These are phyloP conservation scores for Trichonephila inaurata DNA, from an alignment of 1,140 invertebrate genomes.

Conservation along the genomic window DNA sequence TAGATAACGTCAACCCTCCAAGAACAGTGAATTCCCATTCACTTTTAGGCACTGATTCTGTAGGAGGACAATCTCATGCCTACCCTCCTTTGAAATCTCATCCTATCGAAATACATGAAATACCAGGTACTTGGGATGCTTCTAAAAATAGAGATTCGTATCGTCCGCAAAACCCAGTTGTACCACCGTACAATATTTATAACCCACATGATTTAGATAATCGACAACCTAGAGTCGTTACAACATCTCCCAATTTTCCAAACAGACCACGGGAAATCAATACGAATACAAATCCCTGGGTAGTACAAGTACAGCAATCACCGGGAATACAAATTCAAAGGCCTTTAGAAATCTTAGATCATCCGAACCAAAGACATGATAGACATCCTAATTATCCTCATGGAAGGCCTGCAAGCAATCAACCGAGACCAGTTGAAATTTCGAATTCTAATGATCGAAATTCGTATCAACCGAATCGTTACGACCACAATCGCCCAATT, in stretches of 20 bases:
- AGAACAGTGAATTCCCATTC: constrained; percentile 45
- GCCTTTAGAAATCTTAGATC: constrained; percentile 66
- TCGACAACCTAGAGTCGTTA: constrained; percentile 46
- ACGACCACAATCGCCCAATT: constrained; percentile 49
- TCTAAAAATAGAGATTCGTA: background rate
- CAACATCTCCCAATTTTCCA: constrained; percentile 49
- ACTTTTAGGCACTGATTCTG: background rate
- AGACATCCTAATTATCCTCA: constrained; percentile 50
- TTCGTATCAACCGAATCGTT: constrained; percentile 31
- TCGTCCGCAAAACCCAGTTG: background rate
- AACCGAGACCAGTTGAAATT: constrained; percentile 66
- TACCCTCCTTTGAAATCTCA: constrained; percentile 55
- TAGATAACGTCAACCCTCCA: constrained; percentile 7
- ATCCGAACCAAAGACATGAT: constrained; percentile 53
- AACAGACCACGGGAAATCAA: constrained; percentile 57
- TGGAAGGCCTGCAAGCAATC: constrained; percentile 6
- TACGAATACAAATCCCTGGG: constrained; percentile 45
- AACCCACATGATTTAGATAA: constrained; percentile 32
- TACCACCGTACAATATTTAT: constrained; percentile 61
- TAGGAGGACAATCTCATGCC: background rate
- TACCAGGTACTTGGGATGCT: constrained; percentile 46
- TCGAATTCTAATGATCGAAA: constrained; percentile 40
- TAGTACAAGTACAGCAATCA: background rate
- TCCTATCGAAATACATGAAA: constrained; percentile 72
- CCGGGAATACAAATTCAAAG: constrained; percentile 59